Conservation (phyloP, 2,888 invertebrate genomes). For the Microplitis deprimator region DNA sequence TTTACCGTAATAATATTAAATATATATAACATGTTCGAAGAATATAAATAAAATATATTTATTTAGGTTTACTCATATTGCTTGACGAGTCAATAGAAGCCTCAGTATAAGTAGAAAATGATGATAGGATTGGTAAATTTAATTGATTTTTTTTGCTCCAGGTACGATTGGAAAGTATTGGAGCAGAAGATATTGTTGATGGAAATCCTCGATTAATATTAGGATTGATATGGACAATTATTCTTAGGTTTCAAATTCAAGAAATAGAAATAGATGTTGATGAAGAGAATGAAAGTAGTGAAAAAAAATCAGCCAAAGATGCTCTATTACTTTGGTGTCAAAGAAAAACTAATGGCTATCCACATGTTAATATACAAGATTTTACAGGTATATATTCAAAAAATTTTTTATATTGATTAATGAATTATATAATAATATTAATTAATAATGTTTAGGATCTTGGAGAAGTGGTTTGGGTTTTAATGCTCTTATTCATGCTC, state of each 20-base stretch:
- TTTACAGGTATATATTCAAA: constrained; percentile 76
- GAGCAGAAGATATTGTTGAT: constrained; percentile 99
- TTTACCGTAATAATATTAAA: too few relatives aligned
- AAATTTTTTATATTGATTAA: not conserved
- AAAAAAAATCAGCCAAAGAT: constrained; percentile 99
- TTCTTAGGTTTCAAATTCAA: constrained; percentile 98
- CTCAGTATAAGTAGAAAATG: not conserved
- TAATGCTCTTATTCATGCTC: constrained; percentile 98
- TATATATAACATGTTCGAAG: not conserved
- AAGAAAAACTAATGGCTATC: constrained; percentile 96
- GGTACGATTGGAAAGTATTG: constrained; percentile 98
- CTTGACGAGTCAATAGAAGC: too few relatives aligned
- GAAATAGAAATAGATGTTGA: constrained; percentile 98
- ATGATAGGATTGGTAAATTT: not conserved
- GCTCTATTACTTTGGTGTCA: constrained; percentile 98
- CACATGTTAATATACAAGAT: constrained; percentile 89
- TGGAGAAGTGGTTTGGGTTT: constrained; percentile 98
- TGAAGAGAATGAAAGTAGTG: constrained; percentile 95
- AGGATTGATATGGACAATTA: constrained; percentile 99
- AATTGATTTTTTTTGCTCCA: constrained; percentile 63
- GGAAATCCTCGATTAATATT: constrained; percentile 97
- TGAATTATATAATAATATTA: not conserved
- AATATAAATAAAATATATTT: constrained; percentile 3
- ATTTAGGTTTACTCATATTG: too few relatives aligned
- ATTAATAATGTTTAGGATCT: constrained; percentile 74